Percentiles rank a stretch among this genome's conserved stretches.
phyloP scores from a whole-genome alignment of 2,113 vertebrate species.

The Equus quagga region DNA sequence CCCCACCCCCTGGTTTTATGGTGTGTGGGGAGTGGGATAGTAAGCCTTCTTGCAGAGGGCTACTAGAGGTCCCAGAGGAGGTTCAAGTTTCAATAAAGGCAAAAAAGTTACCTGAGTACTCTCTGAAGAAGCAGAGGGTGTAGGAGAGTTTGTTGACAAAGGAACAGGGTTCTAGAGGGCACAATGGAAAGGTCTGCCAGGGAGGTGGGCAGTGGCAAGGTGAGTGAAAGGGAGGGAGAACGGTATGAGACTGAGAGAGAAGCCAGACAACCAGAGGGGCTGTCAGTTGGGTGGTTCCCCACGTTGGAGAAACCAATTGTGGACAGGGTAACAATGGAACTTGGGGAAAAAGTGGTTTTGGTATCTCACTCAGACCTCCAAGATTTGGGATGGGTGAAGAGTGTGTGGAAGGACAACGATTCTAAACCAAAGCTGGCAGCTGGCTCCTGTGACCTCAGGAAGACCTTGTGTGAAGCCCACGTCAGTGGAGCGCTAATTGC shows the following conservation, averaged over 20 bases:
- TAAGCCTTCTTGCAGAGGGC: neutral
- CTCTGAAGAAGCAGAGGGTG: neutral
- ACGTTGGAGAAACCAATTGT: neutral
- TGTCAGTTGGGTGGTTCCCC: neutral
- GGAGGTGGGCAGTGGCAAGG: neutral
- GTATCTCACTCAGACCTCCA: neutral
- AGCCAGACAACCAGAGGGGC: neutral
- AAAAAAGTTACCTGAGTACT: neutral
- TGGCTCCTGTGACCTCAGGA: neutral
- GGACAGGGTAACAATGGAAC: neutral
- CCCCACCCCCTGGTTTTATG: neutral
- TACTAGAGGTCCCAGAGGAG: neutral
- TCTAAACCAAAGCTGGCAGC: neutral
- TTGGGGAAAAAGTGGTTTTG: neutral
- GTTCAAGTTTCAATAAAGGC: neutral
- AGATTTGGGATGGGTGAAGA: neutral
- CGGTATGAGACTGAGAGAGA: neutral
- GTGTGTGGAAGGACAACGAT: neutral
- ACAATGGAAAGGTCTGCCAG: neutral
- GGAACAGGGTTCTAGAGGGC: neutral
- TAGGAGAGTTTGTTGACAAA: neutral
- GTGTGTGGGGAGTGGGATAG: neutral
- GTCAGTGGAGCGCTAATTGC: neutral
- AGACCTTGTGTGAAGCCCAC: neutral
- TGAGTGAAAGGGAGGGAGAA: neutral